Evolutionary conservation across 1,140 invertebrate species (phyloP), one percentile per base, ranked within the genome.

Genomic region (Drosophila nigrodunni): DNA sequence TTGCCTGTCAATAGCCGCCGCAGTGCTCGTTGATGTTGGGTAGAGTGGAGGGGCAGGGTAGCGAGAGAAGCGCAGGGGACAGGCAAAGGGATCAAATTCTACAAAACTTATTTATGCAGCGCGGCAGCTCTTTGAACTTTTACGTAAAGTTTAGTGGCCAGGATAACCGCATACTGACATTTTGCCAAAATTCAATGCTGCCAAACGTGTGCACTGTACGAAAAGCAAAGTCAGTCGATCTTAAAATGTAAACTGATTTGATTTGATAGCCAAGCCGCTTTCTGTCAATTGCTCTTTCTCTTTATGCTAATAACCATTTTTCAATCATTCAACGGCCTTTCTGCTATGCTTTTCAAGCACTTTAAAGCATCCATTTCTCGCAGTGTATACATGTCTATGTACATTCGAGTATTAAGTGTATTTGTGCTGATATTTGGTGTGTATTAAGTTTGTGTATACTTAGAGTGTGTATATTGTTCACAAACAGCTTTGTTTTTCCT

Each of bases 171-270:
- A 89, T 76, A 74, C 81, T 89, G 86, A 89, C 85, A 90, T 85
- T 89, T 89, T 89, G 85, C 85, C 85, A 89, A 90, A 89, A 90
- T 85, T 89, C 86, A 80, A 85, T 85, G 81, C 47, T 67, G 68
- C 64, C 69, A 86, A 78, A 50, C 46, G 49, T 30, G 35, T 49
- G 9, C 62, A 65, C 62, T 44, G 62, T 0, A 13, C 15, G 9
- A 65, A 65, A 55, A 35, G 11, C 25, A 30, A 5, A 30, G 25
- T 30, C 25, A 30, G 6, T 30, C 4, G 25, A 30, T 30, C 3
- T 0, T 5, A 5, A 30, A 30, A 30, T 30, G 6, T 30, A 30
- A 30, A 30, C 25, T 30, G 25, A 21, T 21, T 21, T 21, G 18
- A 21, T 2, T 21, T 21, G 18, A 21, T 1, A 21, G 18, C 0